These are phyloP conservation scores for Elymnias hypermnestra DNA, from an alignment of 1,140 invertebrate species.

Conservation along the genomic window DNA sequence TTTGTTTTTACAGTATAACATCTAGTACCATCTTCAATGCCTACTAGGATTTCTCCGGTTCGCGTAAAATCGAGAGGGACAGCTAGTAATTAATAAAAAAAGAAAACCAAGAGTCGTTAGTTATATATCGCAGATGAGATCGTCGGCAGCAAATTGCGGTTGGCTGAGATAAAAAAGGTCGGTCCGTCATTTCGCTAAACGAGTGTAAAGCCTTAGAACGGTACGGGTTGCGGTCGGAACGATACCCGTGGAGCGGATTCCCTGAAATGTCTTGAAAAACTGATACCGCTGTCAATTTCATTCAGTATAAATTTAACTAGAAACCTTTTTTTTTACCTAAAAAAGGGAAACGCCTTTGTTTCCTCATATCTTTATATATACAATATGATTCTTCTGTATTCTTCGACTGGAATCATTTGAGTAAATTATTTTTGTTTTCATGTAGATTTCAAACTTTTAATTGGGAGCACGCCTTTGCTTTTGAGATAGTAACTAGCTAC, in stretches of 20 bases:
- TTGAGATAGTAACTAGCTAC: too few species aligned
- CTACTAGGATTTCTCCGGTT: too few species aligned
- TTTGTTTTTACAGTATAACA: too few species aligned
- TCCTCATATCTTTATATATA: too few species aligned
- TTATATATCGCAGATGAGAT: constrained; percentile 48
- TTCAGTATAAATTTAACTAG: constrained; percentile 40
- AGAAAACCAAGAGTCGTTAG: constrained; percentile 2
- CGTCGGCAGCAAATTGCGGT: constrained; percentile 64
- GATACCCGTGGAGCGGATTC: constrained; percentile 27
- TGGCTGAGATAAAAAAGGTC: constrained; percentile 66
- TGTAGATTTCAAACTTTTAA: too few species aligned
- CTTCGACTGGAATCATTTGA: too few species aligned
- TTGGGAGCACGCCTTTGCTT: too few species aligned
- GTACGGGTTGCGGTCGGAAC: constrained; percentile 38
- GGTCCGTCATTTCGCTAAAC: constrained; percentile 68
- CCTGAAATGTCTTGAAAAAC: constrained; percentile 44
- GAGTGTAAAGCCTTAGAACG: constrained; percentile 35
- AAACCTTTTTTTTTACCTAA: constrained; percentile 16
- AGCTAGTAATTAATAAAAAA: constrained; percentile 4
- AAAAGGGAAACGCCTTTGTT: background rate
- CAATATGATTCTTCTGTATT: constrained; percentile 1
- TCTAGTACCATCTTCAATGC: too few species aligned
- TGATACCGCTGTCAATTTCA: constrained; percentile 54
- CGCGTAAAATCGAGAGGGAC: too few species aligned
- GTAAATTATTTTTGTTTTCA: too few species aligned